Base-by-base conservation (phyloP, 2,888 invertebrate genomes). In the Luperina nickerlii region DNA sequence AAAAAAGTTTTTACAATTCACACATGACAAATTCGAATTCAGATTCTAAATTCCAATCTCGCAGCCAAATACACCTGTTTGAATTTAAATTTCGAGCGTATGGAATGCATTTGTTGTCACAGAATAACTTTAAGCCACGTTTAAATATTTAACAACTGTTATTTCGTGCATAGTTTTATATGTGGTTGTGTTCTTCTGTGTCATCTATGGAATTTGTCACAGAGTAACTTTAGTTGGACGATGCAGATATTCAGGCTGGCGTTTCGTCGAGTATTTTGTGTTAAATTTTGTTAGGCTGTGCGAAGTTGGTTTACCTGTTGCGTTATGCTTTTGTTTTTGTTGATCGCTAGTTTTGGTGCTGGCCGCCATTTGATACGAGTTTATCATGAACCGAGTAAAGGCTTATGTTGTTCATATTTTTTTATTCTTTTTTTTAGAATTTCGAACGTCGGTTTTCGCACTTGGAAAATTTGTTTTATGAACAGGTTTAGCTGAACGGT, bases 241-340 rank as follows among this genome's bases (percentile, higher is more conserved):
- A 15, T 9, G 13, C 18, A 9, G 9, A 66, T 81, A 18, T 24
- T 68, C 70, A 57, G 69, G 32, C 86, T 73, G 78, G 62, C 15
- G 54, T 78, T 81, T 68, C 20, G 42, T 27, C 9, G 4, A 38
- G 38, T 66, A n/a, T 70, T 69, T 76, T 74, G 77, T 74, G 27
- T 51, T 1, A 24, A 15, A 38, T 54, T 74, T 76, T 45, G 57
- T 73, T 86, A 73, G 51, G 60, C 90, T 88, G 83, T 86, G 83
- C 38, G 7, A 68, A 79, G 90, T 90, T 87, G 87, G 90, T 88
- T 81, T 92, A 95, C 95, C 95, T 95, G 95, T 95, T 95, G 95
- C 95, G 87, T 89, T 87, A 86, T 76, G 90, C 91, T 91, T 94
- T 95, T 95, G 95, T 95, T 95, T 95, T 95, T 95, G 95, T 95